These are phyloP conservation scores for Popillia japonica DNA, from an alignment of 1,140 invertebrate species.

Conservation along the genomic window DNA sequence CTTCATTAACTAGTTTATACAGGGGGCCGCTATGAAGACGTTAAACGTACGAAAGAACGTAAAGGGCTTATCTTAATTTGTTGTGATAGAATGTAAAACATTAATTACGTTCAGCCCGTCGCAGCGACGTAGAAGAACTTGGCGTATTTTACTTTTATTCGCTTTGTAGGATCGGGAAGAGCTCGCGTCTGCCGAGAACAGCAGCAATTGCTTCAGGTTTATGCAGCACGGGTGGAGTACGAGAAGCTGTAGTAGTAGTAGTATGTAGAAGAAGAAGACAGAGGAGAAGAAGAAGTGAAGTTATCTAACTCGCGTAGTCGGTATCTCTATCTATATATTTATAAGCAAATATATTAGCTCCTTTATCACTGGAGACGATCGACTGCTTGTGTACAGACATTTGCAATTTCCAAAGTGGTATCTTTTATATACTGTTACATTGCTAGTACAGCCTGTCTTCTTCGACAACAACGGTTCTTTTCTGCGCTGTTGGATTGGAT, in stretches of 20 bases:
- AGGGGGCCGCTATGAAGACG: slow-evolving; percentile 12
- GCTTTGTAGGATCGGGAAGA: background rate
- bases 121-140: slow-evolving; percentile 35
- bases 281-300: slow-evolving; percentile 7
- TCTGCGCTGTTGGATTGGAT: background rate
- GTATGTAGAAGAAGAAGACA: background rate
- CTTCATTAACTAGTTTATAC: slow-evolving; percentile 18
- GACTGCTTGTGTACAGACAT: slow-evolving; percentile 37
- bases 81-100: slow-evolving; percentile 42
- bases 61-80: slow-evolving; percentile 43
- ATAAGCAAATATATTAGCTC: slow-evolving; percentile 43
- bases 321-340: slow-evolving; percentile 32
- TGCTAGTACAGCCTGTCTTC: slow-evolving; percentile 8
- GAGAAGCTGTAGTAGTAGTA: too few species aligned
- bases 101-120: slow-evolving; percentile 40
- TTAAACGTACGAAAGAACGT: slow-evolving; percentile 17
- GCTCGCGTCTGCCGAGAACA: slow-evolving; percentile 1
- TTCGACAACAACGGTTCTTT: slow-evolving; percentile 22
- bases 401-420: slow-evolving; percentile 28
- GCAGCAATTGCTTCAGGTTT: background rate
- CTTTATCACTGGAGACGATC: slow-evolving; percentile 45
- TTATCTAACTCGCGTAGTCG: slow-evolving; percentile 19
- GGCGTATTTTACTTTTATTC: slow-evolving; percentile 40
- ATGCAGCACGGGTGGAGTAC: background rate
- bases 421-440: slow-evolving; percentile 29